Base-by-base conservation (phyloP, 2,888 invertebrate species). In the Phoenoteleia sp. region DNA sequence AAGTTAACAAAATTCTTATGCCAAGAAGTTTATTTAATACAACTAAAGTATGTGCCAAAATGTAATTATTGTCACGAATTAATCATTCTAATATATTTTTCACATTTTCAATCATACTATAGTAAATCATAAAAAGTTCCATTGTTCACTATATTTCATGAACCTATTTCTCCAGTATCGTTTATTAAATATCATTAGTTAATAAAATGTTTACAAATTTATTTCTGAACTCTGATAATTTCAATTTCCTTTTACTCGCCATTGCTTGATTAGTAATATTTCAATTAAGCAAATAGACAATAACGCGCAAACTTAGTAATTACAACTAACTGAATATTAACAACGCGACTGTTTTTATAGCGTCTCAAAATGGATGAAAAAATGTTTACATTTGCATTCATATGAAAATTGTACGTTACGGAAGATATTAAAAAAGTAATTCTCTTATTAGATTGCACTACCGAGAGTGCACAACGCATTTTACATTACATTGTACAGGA, bases 371-470 rank as follows among this genome's bases (percentile, higher is more conserved):
- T 29, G 19, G 33, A 29, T 56, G 56, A 29, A 54, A 56, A 56
- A 56, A 33, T 56, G 11, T 56, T 6, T 19, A 54, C 27, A 33
- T 56, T 33, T 33, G 17, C 56, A 58, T 9, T 33, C 29, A 33
- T 19, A 56, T 19, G 56, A 62, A 62, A 42, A 42, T n/a, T 62
- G n/a, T 62, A 4, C 23, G 29, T 64, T 64, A 47, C 23, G 64
- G 47, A 64, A 64, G 45, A 64, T 64, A 64, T 64, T 64, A 64
- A 64, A 64, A 47, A 47, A 21, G 25, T 25, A 42, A 42, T 9
- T 60, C 60, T 42, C 19, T 60, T 36, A 60, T 60, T 60, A 60
- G 21, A 39, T 60, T 25, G 42, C 9, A 42, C 39, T 60, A 42
- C 19, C 25, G 39, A 42, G 42, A 60, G 60, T 42, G 42, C 25